Evolutionary conservation across 2,888 invertebrate species (phyloP).

Genomic region (Drosophila meridiana): DNA sequence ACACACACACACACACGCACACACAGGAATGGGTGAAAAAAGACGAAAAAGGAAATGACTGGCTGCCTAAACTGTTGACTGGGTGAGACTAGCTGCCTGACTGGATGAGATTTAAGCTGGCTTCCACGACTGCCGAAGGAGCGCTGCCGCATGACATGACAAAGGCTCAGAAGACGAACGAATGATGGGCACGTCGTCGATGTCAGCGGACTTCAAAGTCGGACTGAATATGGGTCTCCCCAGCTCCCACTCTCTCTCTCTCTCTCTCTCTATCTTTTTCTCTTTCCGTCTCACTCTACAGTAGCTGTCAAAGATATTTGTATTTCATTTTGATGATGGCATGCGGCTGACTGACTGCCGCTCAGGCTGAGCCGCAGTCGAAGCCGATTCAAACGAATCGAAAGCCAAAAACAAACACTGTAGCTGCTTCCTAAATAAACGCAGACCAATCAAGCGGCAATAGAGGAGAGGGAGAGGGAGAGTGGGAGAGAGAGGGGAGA

Average conservation of each 20-base stretch:
- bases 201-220: constrained; percentile 71
- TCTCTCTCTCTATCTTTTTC: not conserved
- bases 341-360: constrained; percentile 76
- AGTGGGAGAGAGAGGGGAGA: not conserved
- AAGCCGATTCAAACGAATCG: constrained; percentile 72
- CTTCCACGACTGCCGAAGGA: constrained; percentile 33
- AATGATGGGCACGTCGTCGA: constrained; percentile 67
- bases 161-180: constrained; percentile 70
- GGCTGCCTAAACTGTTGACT: constrained; percentile 46
- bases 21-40: constrained; percentile 40
- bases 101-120: constrained; percentile 68
- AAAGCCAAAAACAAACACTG: constrained; percentile 74
- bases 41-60: constrained; percentile 74
- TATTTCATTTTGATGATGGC: constrained; percentile 81
- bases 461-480: constrained; percentile 11
- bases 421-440: constrained; percentile 78
- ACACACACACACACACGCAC: constrained; percentile 15
- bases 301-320: constrained; percentile 83
- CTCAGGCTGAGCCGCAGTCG: constrained; percentile 18
- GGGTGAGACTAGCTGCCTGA: constrained; percentile 29
- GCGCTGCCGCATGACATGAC: constrained; percentile 65
- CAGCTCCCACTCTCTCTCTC: not conserved
- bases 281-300: constrained; percentile 42
- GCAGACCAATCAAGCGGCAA: constrained; percentile 58
- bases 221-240: constrained; percentile 41